Conservation (phyloP, 2,113 vertebrate species). For the Petaurus breviceps region DNA sequence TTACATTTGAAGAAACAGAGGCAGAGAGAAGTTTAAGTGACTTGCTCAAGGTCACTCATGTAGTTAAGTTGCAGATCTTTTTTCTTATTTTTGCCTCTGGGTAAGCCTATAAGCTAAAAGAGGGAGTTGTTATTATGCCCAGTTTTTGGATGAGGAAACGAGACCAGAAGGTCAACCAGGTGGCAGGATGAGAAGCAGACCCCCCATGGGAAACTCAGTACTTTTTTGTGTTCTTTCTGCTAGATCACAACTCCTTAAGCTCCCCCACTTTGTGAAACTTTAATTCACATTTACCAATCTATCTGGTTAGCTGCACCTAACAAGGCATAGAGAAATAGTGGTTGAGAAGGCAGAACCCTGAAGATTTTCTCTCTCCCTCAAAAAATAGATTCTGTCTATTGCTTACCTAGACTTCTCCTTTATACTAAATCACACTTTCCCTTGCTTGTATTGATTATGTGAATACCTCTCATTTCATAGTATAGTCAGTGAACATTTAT, state of each 20-base stretch:
- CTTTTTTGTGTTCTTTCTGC: neutral
- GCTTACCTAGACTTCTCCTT: neutral
- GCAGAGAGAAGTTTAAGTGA: neutral
- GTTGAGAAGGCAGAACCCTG: neutral
- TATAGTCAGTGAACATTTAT: neutral
- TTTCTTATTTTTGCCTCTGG: slow-evolving; percentile 2
- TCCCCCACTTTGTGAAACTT: neutral
- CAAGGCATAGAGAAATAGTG: neutral
- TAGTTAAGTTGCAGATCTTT: neutral
- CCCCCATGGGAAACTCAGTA: neutral
- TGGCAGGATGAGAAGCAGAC: neutral
- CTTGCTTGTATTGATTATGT: neutral
- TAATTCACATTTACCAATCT: neutral
- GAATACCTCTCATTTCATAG: neutral
- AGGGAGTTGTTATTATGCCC: neutral
- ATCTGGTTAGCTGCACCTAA: neutral
- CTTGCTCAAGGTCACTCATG: neutral
- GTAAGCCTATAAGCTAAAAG: neutral
- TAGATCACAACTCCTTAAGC: neutral
- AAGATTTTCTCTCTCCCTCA: neutral
- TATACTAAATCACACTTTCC: neutral
- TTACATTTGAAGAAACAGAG: neutral
- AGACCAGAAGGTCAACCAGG: slow-evolving; percentile 37
- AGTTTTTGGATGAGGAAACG: accelerated
- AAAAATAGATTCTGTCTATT: neutral